Percentiles rank a stretch among this genome's conserved stretches.
These are phyloP conservation scores for Campylomormyrus numenius DNA, from an alignment of 2,113 vertebrate species.

Conservation along the genomic window DNA sequence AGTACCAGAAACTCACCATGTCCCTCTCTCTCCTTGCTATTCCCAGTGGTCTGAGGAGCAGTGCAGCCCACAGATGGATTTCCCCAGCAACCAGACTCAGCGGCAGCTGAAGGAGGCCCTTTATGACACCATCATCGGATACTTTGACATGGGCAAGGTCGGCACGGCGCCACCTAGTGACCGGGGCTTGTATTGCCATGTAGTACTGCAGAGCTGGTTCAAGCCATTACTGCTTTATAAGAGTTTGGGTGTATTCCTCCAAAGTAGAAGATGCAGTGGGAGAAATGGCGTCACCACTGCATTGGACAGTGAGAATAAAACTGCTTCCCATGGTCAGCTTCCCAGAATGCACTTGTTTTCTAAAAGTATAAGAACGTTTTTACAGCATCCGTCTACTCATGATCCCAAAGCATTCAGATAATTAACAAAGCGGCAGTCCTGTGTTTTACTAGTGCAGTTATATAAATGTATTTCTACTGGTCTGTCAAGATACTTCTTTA, in stretches of 20 bases:
- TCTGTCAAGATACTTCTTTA: not conserved
- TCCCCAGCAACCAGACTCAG: conserved; percentile 78
- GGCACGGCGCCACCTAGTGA: not conserved
- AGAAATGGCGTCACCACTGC: not conserved
- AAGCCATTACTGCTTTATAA: not conserved
- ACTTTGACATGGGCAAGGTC: conserved; percentile 98
- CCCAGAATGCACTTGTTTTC: not conserved
- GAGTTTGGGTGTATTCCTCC: not conserved
- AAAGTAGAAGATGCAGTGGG: not conserved
- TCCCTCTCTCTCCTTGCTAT: not conserved
- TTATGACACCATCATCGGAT: conserved; percentile 88
- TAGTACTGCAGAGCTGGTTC: not conserved
- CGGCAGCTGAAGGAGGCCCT: conserved; percentile 87
- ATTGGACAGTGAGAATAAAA: not conserved
- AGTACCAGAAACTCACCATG: not conserved
- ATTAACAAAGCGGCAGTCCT: not conserved
- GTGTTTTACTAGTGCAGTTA: not conserved
- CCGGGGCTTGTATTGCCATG: not conserved
- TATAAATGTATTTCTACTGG: not conserved
- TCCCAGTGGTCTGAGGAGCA: conserved; percentile 65
- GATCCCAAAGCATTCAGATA: not conserved
- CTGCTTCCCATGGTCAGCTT: not conserved
- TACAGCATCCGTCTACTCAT: not conserved
- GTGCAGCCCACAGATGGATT: conserved; percentile 81
- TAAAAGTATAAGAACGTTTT: not conserved